Percentiles rank a stretch among this genome's conserved stretches.
Evolutionary conservation across 2,888 invertebrate species (phyloP).

Genomic region (Andrena hattorfiana): DNA sequence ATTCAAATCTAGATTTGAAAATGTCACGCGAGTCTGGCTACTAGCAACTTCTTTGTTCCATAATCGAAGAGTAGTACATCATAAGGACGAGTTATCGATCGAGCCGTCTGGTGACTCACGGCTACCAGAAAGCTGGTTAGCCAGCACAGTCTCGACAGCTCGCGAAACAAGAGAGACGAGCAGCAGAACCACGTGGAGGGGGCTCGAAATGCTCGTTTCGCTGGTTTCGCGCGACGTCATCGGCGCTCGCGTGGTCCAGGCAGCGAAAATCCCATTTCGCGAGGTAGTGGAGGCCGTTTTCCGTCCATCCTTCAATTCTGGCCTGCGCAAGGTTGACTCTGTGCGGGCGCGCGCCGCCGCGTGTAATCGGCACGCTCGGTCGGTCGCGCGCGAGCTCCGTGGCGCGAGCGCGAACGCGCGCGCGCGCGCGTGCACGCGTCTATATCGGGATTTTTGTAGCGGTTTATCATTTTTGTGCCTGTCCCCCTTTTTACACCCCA

Average conservation of each 20-base stretch:
- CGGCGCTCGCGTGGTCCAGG: background rate
- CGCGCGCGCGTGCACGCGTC: constrained; percentile 60
- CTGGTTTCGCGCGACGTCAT: constrained; percentile 1
- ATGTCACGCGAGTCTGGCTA: too few relatives aligned
- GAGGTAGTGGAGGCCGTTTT: constrained; percentile 8
- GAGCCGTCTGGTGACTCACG: background rate
- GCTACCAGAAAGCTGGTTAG: background rate
- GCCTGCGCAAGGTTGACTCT: constrained; percentile 48
- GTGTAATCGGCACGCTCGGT: constrained; percentile 40
- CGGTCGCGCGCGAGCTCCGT: background rate
- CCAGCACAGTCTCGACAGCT: background rate
- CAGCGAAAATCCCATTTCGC: constrained; percentile 17
- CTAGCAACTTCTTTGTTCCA: too few relatives aligned
- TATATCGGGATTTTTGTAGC: constrained; percentile 73
- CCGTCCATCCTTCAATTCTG: constrained; percentile 47
- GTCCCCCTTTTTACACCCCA: constrained; percentile 65
- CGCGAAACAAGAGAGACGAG: background rate
- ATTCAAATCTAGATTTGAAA: too few relatives aligned
- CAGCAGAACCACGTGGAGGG: background rate
- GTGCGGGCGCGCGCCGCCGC: constrained; percentile 40
- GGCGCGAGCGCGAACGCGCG: constrained; percentile 1
- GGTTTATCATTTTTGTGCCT: constrained; percentile 72
- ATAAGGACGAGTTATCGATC: background rate
- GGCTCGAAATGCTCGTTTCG: constrained; percentile 5
- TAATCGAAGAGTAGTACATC: too few relatives aligned